phyloP scores from a whole-genome alignment of 2,113 vertebrate species.

The Oryzias celebensis region DNA sequence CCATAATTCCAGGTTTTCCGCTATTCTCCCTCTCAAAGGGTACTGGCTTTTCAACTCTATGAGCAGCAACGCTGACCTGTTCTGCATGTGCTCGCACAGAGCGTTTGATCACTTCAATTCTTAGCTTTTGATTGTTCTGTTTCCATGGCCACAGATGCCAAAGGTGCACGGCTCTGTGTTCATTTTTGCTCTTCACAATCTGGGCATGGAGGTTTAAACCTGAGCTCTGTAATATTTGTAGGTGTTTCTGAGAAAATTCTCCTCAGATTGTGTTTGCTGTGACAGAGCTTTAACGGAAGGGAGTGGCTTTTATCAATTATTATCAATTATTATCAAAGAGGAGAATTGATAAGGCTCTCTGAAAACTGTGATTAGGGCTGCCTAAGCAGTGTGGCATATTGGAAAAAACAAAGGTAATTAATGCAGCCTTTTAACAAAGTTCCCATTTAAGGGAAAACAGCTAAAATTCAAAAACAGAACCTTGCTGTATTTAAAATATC shows the following conservation, averaged over 20 bases:
- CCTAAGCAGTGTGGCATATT: constrained; percentile 42
- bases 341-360: constrained; percentile 36
- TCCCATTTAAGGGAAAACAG: constrained; percentile 19
- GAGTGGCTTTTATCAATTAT: constrained; percentile 54
- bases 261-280: constrained; percentile 8
- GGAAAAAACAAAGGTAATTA: constrained; percentile 55
- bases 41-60: constrained; percentile 14
- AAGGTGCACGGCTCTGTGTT: constrained; percentile 65
- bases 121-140: constrained; percentile 65
- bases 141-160: constrained; percentile 72
- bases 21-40: constrained; percentile 14
- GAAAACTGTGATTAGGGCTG: constrained; percentile 52
- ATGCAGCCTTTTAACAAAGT: constrained; percentile 48
- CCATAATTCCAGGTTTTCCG: constrained; percentile 39
- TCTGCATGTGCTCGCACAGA: constrained; percentile 24
- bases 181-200: constrained; percentile 41
- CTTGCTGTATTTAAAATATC: constrained; percentile 6
- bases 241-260: constrained; percentile 7
- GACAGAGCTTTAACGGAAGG: constrained; percentile 22
- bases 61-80: constrained; percentile 15
- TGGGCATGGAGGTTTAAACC: constrained; percentile 12
- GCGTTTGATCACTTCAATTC: constrained; percentile 58
- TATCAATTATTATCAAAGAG: constrained; percentile 40
- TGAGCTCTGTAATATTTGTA: constrained; percentile 18
- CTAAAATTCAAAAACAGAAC: constrained; percentile 21